A percentile compares a stretch with the other conserved stretches of the same genome.
Conservation (phyloP, 1,140 invertebrate species). For the Ceratosolen solmsi region DNA sequence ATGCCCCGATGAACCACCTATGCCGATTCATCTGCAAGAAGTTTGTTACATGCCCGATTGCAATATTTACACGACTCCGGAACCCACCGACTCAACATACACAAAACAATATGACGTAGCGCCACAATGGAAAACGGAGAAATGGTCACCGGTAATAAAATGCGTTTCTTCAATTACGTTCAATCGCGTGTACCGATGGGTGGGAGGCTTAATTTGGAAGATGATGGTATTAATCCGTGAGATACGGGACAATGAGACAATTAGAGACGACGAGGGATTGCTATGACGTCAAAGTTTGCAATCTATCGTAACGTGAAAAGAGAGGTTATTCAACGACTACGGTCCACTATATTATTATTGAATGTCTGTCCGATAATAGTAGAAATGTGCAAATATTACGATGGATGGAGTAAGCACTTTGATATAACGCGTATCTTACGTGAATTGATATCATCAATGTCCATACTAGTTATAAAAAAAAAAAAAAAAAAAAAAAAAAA, state of each 20-base stretch:
- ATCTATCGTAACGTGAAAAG: too few species aligned
- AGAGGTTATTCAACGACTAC: too few species aligned
- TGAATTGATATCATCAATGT: too few species aligned
- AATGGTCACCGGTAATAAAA: conserved; percentile 61
- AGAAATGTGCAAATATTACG: too few species aligned
- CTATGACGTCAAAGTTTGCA: too few species aligned
- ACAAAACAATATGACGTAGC: not conserved
- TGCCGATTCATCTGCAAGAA: not conserved
- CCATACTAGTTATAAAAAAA: too few species aligned
- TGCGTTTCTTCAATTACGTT: not conserved
- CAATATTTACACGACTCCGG: conserved; percentile 27
- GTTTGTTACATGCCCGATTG: conserved; percentile 34
- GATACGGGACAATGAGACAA: not conserved
- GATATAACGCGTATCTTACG: too few species aligned
- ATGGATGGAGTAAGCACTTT: too few species aligned
- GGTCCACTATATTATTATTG: too few species aligned
- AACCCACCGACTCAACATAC: not conserved
- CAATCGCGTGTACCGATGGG: too few species aligned
- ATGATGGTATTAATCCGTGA: not conserved
- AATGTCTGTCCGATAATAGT: too few species aligned
- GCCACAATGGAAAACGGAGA: conserved; percentile 56
- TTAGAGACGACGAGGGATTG: too few species aligned
- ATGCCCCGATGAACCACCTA: conserved; percentile 47
- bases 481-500: not conserved
- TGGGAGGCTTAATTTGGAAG: not conserved